phyloP scores from a whole-genome alignment of 2,797 vertebrate genomes.

The Cheirogaleus major region DNA sequence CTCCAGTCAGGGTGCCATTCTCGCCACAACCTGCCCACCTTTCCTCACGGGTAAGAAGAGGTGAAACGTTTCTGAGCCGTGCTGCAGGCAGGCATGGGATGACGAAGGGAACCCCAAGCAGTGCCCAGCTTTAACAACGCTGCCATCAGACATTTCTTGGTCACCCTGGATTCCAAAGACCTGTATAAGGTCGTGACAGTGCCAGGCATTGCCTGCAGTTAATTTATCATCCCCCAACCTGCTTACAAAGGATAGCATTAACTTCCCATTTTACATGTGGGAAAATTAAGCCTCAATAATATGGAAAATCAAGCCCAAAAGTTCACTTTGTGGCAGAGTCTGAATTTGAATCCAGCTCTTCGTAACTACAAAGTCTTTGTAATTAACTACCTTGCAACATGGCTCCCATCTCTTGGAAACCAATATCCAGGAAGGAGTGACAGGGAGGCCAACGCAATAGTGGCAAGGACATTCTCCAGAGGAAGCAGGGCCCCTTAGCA shows the following conservation, averaged over 20 bases:
- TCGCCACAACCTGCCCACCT: neutral
- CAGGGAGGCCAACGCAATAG: neutral
- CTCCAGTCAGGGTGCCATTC: neutral
- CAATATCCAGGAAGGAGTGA: neutral
- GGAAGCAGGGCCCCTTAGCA: neutral
- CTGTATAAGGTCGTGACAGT: neutral
- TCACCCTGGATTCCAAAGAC: neutral
- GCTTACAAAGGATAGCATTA: neutral
- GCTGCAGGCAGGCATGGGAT: neutral
- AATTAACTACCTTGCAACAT: neutral
- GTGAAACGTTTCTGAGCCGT: neutral
- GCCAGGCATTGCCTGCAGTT: neutral
- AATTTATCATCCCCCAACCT: too few species aligned
- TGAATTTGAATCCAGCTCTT: neutral
- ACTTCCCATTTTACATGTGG: neutral
- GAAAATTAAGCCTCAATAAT: neutral
- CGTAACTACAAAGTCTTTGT: neutral
- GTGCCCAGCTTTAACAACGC: neutral
- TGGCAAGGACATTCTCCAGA: neutral
- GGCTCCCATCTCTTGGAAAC: neutral
- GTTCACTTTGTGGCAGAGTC: neutral
- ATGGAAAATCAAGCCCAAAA: neutral
- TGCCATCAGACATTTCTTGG: neutral
- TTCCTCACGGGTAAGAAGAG: neutral
- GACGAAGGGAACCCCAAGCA: neutral